Base-by-base conservation (phyloP, 2,113 vertebrate genomes). In the Scophthalmus maximus region DNA sequence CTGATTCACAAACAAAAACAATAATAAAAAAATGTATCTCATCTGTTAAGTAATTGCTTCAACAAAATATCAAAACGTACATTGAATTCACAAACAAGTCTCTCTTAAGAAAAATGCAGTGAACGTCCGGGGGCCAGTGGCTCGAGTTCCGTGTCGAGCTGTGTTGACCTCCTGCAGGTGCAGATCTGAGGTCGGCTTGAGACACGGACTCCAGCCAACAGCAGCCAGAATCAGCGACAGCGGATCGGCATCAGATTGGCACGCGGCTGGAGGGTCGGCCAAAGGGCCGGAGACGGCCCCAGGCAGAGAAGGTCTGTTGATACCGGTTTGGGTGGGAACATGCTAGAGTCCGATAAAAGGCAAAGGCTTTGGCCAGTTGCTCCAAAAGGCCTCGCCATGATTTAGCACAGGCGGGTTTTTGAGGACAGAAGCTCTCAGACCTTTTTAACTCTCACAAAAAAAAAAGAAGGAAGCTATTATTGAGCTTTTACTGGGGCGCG, bases 31-130 rank as follows among this genome's bases (percentile, higher is more conserved):
- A 8, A 36, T 72, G 88, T 50, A 89, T 74, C 82, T 72, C 51
- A 68, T 82, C 69, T 71, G 76, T 83, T 82, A 84, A 91, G 42
- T 46, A 20, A n/a, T n/a, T 66, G 62, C 74, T 81, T 82, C 47
- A 90, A 85, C 73, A 83, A 86, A 90, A 89, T 88, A 87, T 78
- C 74, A 81, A 88, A 88, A 88, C 30, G 6, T 81, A 89, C 85
- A 90, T 60, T 75, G 44, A 81, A 53, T 84, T 88, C 82, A 90
- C 79, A 76, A 86, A 88, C 76, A 77, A 79, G 73, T 73, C 77
- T 80, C 75, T 88, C 56, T 85, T 86, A 76, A 77, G 71, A 88
- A 89, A 89, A 89, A 87, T 67, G 77, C 76, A 72, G 87, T 87
- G 88, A 88, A 90, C 84, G 52, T 83, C 78, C 64, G 76, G 73